Evolutionary conservation across 2,797 vertebrate species (phyloP).

Genomic region (Carcharodon carcharias): DNA sequence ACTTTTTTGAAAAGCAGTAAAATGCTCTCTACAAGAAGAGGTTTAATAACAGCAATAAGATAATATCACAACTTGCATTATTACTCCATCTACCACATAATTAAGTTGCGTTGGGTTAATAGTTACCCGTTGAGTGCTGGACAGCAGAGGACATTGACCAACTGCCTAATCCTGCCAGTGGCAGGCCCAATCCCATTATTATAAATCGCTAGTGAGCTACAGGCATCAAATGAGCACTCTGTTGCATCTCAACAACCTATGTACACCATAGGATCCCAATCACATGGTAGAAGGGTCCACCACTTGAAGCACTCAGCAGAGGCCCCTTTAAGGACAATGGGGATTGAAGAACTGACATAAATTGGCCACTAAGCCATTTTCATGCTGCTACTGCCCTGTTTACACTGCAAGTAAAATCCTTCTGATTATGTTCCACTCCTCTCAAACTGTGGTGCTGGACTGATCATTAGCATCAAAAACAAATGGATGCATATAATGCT

Average conservation of each 20-base stretch:
- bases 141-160: not conserved
- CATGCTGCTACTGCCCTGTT: not conserved
- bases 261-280: not conserved
- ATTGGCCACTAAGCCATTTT: not conserved
- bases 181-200: not conserved
- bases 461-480: not conserved
- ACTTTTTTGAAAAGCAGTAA: slow-evolving; percentile 3
- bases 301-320: not conserved
- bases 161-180: not conserved
- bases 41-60: not conserved
- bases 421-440: not conserved
- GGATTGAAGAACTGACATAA: not conserved
- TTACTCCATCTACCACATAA: not conserved
- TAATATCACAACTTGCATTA: not conserved
- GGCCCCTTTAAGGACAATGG: not conserved
- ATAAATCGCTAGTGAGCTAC: not conserved
- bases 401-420: not conserved
- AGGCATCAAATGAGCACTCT: not conserved
- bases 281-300: not conserved
- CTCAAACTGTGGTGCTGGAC: not conserved
- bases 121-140: not conserved
- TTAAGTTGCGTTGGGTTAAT: not conserved
- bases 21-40: not conserved
- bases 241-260: not conserved
- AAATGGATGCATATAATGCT: not conserved